Evolutionary conservation across 2,888 invertebrate species (phyloP).

Genomic region (Aspidapion aeneum): DNA sequence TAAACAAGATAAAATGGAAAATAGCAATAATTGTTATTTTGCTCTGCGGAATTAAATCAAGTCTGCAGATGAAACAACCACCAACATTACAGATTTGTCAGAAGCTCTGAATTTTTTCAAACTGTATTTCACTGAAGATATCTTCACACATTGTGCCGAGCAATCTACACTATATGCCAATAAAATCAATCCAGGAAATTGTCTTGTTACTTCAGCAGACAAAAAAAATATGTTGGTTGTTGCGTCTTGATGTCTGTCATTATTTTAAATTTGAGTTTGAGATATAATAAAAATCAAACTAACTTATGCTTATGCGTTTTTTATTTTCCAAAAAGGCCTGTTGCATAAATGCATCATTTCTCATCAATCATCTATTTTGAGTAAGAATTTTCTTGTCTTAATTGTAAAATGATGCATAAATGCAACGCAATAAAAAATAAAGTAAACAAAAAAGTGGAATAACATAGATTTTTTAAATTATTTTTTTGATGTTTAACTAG

Average conservation of each 20-base stretch:
- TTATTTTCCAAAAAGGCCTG: too few relatives aligned
- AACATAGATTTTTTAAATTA: too few relatives aligned
- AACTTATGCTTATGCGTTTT: too few relatives aligned
- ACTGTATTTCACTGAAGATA: not conserved
- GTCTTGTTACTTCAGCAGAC: not conserved
- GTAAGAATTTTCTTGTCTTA: too few relatives aligned
- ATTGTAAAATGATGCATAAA: too few relatives aligned
- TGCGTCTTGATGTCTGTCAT: slow-evolving; percentile 15
- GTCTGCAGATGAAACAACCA: not conserved
- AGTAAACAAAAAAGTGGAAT: too few relatives aligned
- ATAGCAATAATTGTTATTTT: not conserved
- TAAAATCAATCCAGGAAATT: not conserved
- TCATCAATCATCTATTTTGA: too few relatives aligned
- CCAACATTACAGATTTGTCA: not conserved
- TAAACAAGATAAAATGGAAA: not conserved
- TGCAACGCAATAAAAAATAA: too few relatives aligned
- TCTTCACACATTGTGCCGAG: not conserved
- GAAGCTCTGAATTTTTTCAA: not conserved
- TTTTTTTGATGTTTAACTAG: too few relatives aligned
- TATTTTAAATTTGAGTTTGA: too few relatives aligned
- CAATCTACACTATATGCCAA: not conserved
- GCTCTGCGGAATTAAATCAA: not conserved
- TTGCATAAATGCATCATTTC: too few relatives aligned
- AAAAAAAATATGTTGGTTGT: slow-evolving; percentile 12
- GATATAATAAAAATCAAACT: too few relatives aligned